Evolutionary conservation across 2,113 vertebrate genomes (phyloP).

Genomic region (Gallinago paraguaiae): DNA sequence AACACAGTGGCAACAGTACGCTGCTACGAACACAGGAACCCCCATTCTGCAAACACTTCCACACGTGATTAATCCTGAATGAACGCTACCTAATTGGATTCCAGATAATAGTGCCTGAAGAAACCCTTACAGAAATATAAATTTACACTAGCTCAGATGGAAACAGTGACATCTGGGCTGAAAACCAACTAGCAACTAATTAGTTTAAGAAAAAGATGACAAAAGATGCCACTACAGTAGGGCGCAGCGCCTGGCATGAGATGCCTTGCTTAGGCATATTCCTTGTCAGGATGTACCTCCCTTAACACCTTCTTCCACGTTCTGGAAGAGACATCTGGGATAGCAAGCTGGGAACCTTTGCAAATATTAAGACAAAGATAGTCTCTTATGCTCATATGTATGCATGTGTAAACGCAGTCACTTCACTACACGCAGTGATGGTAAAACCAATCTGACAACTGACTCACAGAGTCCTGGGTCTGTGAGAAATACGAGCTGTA

Average conservation of each 20-base stretch:
- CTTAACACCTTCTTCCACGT: not conserved
- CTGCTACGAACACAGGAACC: not conserved
- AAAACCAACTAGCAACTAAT: conserved; percentile 15
- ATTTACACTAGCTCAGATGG: conserved; percentile 9
- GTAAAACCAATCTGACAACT: not conserved
- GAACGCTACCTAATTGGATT: not conserved
- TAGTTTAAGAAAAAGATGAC: not conserved
- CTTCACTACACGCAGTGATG: not conserved
- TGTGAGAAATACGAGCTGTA: not conserved
- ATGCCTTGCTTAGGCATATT: not conserved
- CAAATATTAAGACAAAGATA: not conserved
- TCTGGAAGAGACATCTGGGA: not conserved
- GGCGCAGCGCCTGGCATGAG: not conserved
- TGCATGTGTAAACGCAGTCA: not conserved
- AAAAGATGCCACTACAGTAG: not conserved
- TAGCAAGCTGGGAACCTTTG: not conserved
- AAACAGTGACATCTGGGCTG: conserved; percentile 17
- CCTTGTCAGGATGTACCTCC: not conserved
- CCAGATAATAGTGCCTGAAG: conserved; percentile 8
- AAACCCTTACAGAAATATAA: conserved; percentile 40
- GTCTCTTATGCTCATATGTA: not conserved
- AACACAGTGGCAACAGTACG: not conserved
- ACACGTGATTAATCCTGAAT: conserved; percentile 11
- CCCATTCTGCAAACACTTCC: not conserved
- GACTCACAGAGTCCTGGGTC: not conserved